Evolutionary conservation across 2,797 vertebrate genomes (phyloP).

Genomic region (Gorsachius magnificus): DNA sequence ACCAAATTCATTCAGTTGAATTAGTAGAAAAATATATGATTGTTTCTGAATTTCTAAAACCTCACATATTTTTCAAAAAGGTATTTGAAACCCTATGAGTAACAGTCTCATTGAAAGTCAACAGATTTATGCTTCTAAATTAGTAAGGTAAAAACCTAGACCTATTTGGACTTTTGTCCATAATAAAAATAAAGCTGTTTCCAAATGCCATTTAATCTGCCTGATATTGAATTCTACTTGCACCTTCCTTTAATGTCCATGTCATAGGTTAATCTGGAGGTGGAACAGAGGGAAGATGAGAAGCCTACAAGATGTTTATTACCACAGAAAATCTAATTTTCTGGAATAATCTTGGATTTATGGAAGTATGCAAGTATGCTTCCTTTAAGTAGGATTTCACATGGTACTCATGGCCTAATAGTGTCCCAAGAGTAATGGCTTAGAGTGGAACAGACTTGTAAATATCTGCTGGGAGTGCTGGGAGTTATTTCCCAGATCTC

Average conservation of each 20-base stretch:
- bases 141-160: neutral
- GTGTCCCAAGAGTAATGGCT: neutral
- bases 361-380: fast-evolving
- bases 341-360: neutral
- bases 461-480: neutral
- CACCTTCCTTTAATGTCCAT: neutral
- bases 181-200: neutral
- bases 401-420: neutral
- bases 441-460: neutral
- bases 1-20: neutral
- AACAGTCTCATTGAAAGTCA: neutral
- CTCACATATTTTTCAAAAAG: neutral
- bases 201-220: neutral
- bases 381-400: neutral
- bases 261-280: neutral
- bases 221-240: neutral
- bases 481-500: neutral
- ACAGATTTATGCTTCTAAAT: neutral
- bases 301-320: neutral
- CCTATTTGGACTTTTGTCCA: neutral
- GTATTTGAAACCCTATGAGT: neutral
- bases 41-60: neutral
- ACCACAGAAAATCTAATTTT: neutral
- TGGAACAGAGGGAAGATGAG: neutral
- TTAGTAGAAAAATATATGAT: neutral